phyloP scores from a whole-genome alignment of 2,888 invertebrate species.

The Unio pictorum region DNA sequence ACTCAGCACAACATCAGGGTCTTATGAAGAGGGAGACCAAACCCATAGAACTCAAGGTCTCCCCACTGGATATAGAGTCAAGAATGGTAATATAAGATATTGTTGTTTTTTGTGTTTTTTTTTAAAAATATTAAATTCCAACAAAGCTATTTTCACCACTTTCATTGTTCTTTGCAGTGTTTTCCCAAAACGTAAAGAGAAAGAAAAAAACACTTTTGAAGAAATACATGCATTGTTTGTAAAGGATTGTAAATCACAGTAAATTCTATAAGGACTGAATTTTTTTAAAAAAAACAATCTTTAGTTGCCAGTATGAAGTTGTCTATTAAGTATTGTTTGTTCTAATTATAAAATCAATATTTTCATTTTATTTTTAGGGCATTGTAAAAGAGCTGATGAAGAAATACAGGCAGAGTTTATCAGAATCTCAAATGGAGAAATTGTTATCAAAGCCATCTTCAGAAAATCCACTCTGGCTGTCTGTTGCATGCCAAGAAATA shows the following conservation, averaged over 20 bases:
- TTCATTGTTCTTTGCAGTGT: neutral
- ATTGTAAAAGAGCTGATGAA: conserved; percentile 61
- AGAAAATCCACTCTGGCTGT: conserved; percentile 70
- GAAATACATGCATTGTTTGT: too few relatives aligned
- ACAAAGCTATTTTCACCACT: neutral
- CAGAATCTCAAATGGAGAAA: conserved; percentile 54
- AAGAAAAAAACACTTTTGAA: too few relatives aligned
- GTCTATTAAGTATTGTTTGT: too few relatives aligned
- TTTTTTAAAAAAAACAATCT: too few relatives aligned
- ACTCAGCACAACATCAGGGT: conserved; percentile 60
- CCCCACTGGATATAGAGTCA: conserved; percentile 56
- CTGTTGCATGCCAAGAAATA: conserved; percentile 69
- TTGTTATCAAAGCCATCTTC: conserved; percentile 62
- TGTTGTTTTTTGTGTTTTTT: neutral
- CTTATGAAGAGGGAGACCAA: conserved; percentile 63
- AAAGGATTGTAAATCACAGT: too few relatives aligned
- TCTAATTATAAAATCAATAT: too few relatives aligned
- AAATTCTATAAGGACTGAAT: too few relatives aligned
- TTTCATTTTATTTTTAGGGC: conserved; percentile 31
- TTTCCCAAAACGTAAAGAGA: too few relatives aligned
- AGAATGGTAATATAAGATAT: conserved; percentile 49
- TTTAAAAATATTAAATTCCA: neutral
- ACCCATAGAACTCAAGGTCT: conserved; percentile 58
- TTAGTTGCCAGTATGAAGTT: too few relatives aligned
- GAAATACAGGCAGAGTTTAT: conserved; percentile 55